Percentiles rank a stretch among this genome's conserved stretches.
These are phyloP conservation scores for Eremophila alpestris DNA, from an alignment of 2,797 vertebrate genomes.

Conservation along the genomic window DNA sequence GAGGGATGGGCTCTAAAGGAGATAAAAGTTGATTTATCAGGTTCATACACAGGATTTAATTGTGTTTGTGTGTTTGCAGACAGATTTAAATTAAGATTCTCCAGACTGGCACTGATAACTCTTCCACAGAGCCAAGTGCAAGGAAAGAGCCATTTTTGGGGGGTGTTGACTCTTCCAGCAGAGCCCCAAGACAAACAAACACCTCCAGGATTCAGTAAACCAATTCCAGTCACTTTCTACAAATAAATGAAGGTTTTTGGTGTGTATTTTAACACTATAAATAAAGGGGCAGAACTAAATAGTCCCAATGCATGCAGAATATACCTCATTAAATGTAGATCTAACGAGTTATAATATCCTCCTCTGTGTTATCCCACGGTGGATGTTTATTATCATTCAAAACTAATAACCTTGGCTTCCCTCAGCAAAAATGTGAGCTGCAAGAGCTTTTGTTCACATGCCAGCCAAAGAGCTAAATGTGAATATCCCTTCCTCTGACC, in stretches of 20 bases:
- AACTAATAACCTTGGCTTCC: not conserved
- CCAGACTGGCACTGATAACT: not conserved
- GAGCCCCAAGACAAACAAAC: not conserved
- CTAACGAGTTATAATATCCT: not conserved
- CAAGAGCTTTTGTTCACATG: not conserved
- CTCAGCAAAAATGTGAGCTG: not conserved
- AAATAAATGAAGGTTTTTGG: not conserved
- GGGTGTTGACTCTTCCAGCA: not conserved
- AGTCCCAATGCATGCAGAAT: not conserved
- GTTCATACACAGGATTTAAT: not conserved
- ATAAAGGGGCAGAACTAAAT: not conserved
- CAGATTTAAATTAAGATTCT: not conserved
- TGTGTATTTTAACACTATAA: not conserved
- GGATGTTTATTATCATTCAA: conserved; percentile 27
- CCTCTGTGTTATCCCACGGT: not conserved
- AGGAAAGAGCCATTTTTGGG: not conserved
- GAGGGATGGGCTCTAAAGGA: not conserved
- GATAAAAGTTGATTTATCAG: not conserved
- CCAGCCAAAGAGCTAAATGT: not conserved
- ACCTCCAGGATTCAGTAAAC: not conserved
- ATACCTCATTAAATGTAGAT: not conserved
- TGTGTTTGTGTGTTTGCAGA: not conserved
- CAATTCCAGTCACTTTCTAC: not conserved
- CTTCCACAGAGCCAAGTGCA: not conserved
- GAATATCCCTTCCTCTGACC: not conserved